phyloP scores from a whole-genome alignment of 2,113 vertebrate species.

The Dasyornis broadbenti region DNA sequence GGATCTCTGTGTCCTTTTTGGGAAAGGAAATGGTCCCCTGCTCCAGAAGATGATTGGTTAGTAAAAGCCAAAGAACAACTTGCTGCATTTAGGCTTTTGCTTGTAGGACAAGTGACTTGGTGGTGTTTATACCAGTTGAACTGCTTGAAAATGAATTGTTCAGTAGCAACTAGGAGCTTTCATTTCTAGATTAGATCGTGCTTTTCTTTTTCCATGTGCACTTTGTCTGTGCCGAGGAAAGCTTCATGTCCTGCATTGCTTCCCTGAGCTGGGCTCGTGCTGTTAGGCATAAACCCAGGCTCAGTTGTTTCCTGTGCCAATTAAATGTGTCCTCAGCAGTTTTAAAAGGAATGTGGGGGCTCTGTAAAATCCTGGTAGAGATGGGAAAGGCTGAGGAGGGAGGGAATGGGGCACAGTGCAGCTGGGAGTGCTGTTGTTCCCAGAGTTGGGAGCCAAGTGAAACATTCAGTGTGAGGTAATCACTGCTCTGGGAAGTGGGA shows the following conservation, averaged over 20 bases:
- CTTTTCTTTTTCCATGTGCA: not conserved
- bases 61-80: not conserved
- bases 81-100: not conserved
- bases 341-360: not conserved
- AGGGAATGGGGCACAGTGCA: not conserved
- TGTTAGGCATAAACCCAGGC: not conserved
- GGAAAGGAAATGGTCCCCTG: slow-evolving; percentile 87
- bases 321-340: not conserved
- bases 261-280: not conserved
- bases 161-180: not conserved
- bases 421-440: not conserved
- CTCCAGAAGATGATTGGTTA: slow-evolving; percentile 96
- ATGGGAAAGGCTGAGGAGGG: not conserved
- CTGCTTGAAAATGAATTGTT: not conserved
- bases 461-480: not conserved
- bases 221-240: not conserved
- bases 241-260: not conserved
- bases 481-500: not conserved
- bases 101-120: not conserved
- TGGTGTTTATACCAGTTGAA: not conserved
- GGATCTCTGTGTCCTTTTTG: slow-evolving; percentile 94
- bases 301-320: not conserved
- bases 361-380: not conserved
- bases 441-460: not conserved
- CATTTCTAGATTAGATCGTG: not conserved